Evolutionary conservation across 2,888 invertebrate species (phyloP).

Genomic region (Oxycera nigricornis): DNA sequence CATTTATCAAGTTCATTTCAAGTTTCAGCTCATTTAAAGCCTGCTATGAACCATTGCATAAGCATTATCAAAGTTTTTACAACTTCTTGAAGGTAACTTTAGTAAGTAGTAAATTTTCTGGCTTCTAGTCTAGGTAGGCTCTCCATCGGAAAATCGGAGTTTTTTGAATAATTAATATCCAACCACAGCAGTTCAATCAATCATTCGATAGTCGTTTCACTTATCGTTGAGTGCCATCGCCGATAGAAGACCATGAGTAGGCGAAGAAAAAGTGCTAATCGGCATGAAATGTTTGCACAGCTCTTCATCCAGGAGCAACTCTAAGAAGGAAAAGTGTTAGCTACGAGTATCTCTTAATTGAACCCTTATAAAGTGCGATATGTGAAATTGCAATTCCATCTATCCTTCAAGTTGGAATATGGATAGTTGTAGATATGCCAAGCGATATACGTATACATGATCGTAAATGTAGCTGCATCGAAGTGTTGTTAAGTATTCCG

Average conservation of each 20-base stretch:
- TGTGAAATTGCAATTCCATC: background rate
- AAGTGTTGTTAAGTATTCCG: background rate
- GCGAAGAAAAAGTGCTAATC: constrained; percentile 13
- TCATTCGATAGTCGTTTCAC: background rate
- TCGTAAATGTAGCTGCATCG: background rate
- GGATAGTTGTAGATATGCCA: background rate
- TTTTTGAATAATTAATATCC: constrained; percentile 18
- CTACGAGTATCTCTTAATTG: constrained; percentile 16
- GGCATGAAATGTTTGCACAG: constrained; percentile 31
- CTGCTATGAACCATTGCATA: no score
- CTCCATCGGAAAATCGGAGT: background rate
- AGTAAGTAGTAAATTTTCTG: no score
- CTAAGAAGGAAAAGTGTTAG: background rate
- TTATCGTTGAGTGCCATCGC: background rate
- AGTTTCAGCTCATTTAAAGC: no score
- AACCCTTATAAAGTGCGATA: constrained; percentile 2
- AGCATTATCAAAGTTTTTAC: no score
- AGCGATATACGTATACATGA: background rate
- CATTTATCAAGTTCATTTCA: no score
- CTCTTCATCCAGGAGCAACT: constrained; percentile 13
- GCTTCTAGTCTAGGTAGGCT: no score
- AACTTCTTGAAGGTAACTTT: no score
- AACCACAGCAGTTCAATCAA: background rate
- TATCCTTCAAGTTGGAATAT: background rate
- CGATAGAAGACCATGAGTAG: no score